phyloP scores from a whole-genome alignment of 2,888 invertebrate species.

The Lottia gigantea region DNA sequence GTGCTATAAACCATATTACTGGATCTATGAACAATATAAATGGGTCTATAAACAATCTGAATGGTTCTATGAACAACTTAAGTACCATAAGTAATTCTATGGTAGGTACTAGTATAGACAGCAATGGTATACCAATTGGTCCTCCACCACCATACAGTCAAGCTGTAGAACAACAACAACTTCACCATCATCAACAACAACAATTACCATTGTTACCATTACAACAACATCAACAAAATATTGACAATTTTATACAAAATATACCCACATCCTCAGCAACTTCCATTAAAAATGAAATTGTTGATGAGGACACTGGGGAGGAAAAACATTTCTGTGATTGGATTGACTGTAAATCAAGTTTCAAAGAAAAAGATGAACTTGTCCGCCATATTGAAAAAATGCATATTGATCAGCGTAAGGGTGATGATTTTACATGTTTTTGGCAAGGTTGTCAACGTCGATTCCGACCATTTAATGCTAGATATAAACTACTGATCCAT shows the following conservation, averaged over 20 bases:
- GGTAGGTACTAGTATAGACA: not conserved
- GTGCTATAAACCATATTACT: too few species aligned
- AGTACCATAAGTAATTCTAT: not conserved
- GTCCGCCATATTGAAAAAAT: slow-evolving; percentile 67
- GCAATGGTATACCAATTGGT: slow-evolving; percentile 35
- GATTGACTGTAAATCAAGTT: slow-evolving; percentile 65
- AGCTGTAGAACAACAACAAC: slow-evolving; percentile 36
- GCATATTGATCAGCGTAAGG: slow-evolving; percentile 67
- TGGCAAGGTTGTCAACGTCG: slow-evolving; percentile 65
- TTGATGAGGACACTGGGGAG: slow-evolving; percentile 55
- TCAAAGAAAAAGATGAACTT: slow-evolving; percentile 63
- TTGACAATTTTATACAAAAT: slow-evolving; percentile 18
- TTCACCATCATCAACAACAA: slow-evolving; percentile 13
- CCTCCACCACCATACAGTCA: slow-evolving; percentile 61
- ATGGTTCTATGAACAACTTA: not conserved
- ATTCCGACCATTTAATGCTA: slow-evolving; percentile 66
- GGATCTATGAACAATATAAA: too few species aligned
- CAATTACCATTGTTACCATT: slow-evolving; percentile 7
- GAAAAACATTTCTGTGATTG: slow-evolving; percentile 61
- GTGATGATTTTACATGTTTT: slow-evolving; percentile 68
- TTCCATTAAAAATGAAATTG: slow-evolving; percentile 35
- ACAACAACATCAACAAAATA: slow-evolving; percentile 10
- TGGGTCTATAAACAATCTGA: not conserved
- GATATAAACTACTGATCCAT: slow-evolving; percentile 68
- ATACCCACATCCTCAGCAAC: slow-evolving; percentile 27